Evolutionary conservation across 2,797 vertebrate species (phyloP), one percentile per base, ranked within the genome.

Genomic region (Alosa sapidissima): DNA sequence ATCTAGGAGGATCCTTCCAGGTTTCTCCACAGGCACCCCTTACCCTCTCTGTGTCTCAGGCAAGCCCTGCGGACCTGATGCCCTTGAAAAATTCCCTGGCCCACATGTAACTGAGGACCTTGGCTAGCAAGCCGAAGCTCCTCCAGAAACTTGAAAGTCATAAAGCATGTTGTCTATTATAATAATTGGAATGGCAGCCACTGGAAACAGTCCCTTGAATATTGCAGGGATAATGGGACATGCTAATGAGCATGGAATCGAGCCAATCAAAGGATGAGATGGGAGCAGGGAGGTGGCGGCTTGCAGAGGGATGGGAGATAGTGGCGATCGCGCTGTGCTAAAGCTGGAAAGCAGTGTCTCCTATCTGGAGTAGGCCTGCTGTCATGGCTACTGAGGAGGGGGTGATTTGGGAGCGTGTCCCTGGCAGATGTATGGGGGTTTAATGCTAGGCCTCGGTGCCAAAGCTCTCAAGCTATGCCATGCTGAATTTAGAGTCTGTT

Each of bases 1-100:
- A 96, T 97, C 96, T 96, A 96, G 96, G 96, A 96, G 96, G 95
- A 97, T 98, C 93, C 91, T 96, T 97, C 95, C 95, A 94, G 93
- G 94, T 94, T 90, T 94, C 93, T 92, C 87, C 86, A 87, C 91
- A 88, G 91, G 92, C 52, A 65, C 45, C 55, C 81, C 75, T 81
- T 91, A 82, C 88, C 89, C 0, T 48, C 47, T 88, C 91, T 89
- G 88, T 91, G 94, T 96, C 94, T 96, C 95, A 94, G 95, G 94
- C 95, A 96, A 95, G 95, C 95, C 94, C 93, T 89, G 89, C 92
- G 93, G 94, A 97, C 94, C 96, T 97, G 96, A 97, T 97, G 97
- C 96, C 96, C 96, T 97, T 97, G 95, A 90, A 97, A 95, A 94
- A 75, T 58, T 24, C 82, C n/a, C 84, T 81, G 51, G 52, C 84